Conservation (phyloP, 1,140 invertebrate genomes). For the Cryptotermes secundus region DNA sequence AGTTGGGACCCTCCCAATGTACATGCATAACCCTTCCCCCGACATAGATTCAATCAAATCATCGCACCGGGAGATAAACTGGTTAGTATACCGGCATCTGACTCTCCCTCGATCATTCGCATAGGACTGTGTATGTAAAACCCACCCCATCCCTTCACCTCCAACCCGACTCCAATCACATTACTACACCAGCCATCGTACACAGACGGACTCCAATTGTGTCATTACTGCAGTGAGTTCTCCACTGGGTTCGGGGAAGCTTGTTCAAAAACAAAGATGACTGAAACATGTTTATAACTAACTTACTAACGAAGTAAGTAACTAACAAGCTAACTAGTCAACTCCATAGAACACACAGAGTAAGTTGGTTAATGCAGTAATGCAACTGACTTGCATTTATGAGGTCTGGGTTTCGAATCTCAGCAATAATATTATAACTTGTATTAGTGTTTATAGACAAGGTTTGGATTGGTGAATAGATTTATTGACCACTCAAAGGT, state of each 20-base stretch:
- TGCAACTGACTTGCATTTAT: too few relatives aligned
- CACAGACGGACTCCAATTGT: not conserved
- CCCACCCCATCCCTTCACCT: not conserved
- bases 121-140: not conserved
- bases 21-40: conserved; percentile 18
- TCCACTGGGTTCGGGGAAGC: not conserved
- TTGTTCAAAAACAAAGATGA: not conserved
- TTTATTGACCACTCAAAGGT: too few relatives aligned
- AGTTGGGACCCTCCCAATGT: conserved; percentile 4
- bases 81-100: conserved; percentile 30
- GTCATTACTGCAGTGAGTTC: not conserved
- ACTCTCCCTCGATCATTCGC: conserved; percentile 21
- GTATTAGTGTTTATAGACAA: too few relatives aligned
- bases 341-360: too few relatives aligned
- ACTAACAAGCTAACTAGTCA: too few relatives aligned
- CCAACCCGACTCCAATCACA: conserved; percentile 9
- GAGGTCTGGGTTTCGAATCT: too few relatives aligned
- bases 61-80: conserved; percentile 30
- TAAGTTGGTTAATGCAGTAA: too few relatives aligned
- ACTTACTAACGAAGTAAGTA: too few relatives aligned
- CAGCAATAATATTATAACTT: too few relatives aligned
- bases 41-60: conserved; percentile 27
- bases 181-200: not conserved
- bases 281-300: too few relatives aligned
- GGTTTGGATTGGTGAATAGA: too few relatives aligned